Conservation (phyloP, 1,140 invertebrate genomes). For the Drosophila malerkotliana region DNA sequence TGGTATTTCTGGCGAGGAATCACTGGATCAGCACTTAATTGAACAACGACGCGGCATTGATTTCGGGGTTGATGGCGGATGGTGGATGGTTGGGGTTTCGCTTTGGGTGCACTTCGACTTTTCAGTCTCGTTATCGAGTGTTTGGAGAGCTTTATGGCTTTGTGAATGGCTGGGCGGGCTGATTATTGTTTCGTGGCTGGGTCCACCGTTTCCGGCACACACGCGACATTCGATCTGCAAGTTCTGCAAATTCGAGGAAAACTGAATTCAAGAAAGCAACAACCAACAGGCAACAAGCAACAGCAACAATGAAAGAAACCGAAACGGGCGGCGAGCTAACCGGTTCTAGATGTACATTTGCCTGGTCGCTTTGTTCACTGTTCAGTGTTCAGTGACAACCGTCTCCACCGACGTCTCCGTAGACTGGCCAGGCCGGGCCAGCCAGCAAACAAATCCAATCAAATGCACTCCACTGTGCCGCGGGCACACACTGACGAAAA, state of each 20-base stretch:
- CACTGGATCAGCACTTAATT: constrained; percentile 46
- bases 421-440: neutral
- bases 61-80: constrained; percentile 10
- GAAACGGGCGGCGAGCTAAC: constrained; percentile 16
- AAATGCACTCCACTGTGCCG: constrained; percentile 54
- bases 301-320: constrained; percentile 31
- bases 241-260: constrained; percentile 14
- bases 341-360: constrained; percentile 12
- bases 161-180: constrained; percentile 26
- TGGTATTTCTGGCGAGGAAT: constrained; percentile 26
- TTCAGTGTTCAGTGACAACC: constrained; percentile 49
- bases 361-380: constrained; percentile 30
- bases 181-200: constrained; percentile 19
- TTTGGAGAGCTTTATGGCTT: constrained; percentile 27
- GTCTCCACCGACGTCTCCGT: neutral
- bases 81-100: constrained; percentile 2
- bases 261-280: constrained; percentile 33
- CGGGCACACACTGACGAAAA: constrained; percentile 6
- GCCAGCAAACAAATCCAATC: constrained; percentile 61
- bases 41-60: constrained; percentile 23
- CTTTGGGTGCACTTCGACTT: constrained; percentile 2
- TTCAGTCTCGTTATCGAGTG: constrained; percentile 26
- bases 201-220: constrained; percentile 36
- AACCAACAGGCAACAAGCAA: constrained; percentile 29
- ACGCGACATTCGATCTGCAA: constrained; percentile 33